Conservation (phyloP, 2,888 invertebrate genomes). For the Pachymerium ferrugineum region DNA sequence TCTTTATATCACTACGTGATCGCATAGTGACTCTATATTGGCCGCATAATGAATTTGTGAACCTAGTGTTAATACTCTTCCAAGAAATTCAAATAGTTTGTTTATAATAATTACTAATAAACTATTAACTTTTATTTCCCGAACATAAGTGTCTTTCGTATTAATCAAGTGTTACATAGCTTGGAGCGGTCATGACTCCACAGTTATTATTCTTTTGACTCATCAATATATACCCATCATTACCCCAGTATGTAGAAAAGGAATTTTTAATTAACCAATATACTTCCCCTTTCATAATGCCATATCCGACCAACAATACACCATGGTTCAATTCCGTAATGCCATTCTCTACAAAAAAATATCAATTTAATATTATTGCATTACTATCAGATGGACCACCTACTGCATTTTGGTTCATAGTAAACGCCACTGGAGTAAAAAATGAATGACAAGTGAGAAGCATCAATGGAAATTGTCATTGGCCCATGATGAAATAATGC, state of each 20-base stretch:
- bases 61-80: too few species aligned
- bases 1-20: too few species aligned
- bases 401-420: constrained; percentile 71
- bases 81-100: too few species aligned
- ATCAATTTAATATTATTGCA: not conserved
- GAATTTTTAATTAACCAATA: constrained; percentile 96
- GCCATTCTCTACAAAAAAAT: constrained; percentile 60
- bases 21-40: too few species aligned
- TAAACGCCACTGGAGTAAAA: constrained; percentile 95
- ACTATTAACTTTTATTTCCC: too few species aligned
- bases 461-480: constrained; percentile 56
- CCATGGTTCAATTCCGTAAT: constrained; percentile 81
- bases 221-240: constrained; percentile 92
- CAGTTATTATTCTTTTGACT: constrained; percentile 85
- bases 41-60: too few species aligned
- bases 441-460: constrained; percentile 68
- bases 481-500: constrained; percentile 86
- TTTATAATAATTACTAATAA: too few species aligned
- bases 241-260: constrained; percentile 97
- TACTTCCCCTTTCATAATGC: constrained; percentile 69
- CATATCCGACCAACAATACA: constrained; percentile 88
- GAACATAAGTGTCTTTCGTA: too few species aligned
- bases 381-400: constrained; percentile 39
- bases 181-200: constrained; percentile 80
- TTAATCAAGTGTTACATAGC: constrained; percentile 59